Percentiles rank a stretch among this genome's conserved stretches.
Conservation (phyloP, 1,140 invertebrate species). For the Laodelphax striatellus region DNA sequence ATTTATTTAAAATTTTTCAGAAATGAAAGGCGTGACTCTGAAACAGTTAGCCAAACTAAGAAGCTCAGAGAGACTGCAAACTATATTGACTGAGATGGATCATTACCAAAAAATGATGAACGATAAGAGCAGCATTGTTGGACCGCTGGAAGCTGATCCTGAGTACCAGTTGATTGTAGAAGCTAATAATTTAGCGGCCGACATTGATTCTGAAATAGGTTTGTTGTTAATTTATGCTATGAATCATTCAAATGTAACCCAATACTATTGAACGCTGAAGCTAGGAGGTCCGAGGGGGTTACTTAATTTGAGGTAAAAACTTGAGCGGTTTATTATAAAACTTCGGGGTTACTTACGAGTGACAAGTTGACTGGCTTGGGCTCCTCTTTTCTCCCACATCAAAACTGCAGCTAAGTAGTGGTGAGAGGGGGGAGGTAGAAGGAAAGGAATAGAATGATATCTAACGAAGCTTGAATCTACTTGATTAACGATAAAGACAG, state of each 20-base stretch:
- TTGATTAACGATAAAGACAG: no score
- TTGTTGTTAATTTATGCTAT: conserved; percentile 20
- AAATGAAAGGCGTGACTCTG: conserved; percentile 51
- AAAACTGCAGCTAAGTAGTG: no score
- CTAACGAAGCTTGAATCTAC: no score
- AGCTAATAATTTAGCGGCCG: conserved; percentile 90
- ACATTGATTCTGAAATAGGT: conserved; percentile 94
- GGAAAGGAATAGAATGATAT: no score
- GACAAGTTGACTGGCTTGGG: no score
- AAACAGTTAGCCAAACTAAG: conserved; percentile 76
- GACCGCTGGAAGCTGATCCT: conserved; percentile 90
- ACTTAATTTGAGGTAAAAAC: no score
- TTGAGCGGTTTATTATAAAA: no score
- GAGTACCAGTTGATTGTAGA: conserved; percentile 95
- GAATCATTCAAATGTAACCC: no score
- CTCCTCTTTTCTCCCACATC: no score
- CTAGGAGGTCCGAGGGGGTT: no score
- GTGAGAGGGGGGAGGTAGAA: no score
- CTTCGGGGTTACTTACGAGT: no score
- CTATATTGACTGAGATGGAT: conserved; percentile 66
- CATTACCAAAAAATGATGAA: conserved; percentile 39
- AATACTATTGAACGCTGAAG: not conserved
- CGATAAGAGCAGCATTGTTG: conserved; percentile 47
- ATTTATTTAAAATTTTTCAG: conserved; percentile 26
- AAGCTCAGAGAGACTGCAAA: conserved; percentile 58